These are phyloP conservation scores for Cerastis rubricosa DNA, from an alignment of 2,888 invertebrate genomes.

Conservation along the genomic window DNA sequence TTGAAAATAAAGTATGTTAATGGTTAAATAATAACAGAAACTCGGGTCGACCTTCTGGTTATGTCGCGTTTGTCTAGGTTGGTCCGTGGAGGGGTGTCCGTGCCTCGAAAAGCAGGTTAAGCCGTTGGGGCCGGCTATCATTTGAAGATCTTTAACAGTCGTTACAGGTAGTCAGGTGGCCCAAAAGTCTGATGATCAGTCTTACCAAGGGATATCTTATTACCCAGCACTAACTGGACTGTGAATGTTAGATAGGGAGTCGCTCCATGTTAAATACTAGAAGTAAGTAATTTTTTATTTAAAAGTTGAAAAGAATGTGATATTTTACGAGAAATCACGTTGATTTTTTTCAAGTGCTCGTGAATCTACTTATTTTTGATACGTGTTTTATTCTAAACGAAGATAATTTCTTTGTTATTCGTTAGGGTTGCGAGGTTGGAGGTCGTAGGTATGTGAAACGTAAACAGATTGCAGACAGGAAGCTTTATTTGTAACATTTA, in stretches of 20 bases:
- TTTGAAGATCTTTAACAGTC: not conserved
- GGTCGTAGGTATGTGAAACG: not conserved
- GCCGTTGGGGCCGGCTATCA: not conserved
- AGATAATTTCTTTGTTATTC: constrained; percentile 6
- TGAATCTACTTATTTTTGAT: constrained; percentile 4
- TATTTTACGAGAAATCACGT: not conserved
- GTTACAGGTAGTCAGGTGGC: not conserved
- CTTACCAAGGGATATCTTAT: not conserved
- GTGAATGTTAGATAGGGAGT: not conserved
- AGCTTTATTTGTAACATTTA: not conserved
- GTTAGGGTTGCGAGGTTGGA: not conserved
- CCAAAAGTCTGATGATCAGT: not conserved
- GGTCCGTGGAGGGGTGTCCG: not conserved
- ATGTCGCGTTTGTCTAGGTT: not conserved
- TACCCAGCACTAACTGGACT: not conserved
- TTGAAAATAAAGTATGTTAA: not conserved
- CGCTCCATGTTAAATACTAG: not conserved
- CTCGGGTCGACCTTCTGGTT: not conserved
- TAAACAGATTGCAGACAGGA: not conserved
- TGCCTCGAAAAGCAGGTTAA: not conserved
- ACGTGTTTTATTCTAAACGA: not conserved
- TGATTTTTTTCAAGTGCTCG: not conserved
- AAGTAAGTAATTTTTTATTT: no score
- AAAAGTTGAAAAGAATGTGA: not conserved
- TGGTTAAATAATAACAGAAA: not conserved